Evolutionary conservation across 2,797 vertebrate species (phyloP).

Genomic region (Tokudaia muenninki): DNA sequence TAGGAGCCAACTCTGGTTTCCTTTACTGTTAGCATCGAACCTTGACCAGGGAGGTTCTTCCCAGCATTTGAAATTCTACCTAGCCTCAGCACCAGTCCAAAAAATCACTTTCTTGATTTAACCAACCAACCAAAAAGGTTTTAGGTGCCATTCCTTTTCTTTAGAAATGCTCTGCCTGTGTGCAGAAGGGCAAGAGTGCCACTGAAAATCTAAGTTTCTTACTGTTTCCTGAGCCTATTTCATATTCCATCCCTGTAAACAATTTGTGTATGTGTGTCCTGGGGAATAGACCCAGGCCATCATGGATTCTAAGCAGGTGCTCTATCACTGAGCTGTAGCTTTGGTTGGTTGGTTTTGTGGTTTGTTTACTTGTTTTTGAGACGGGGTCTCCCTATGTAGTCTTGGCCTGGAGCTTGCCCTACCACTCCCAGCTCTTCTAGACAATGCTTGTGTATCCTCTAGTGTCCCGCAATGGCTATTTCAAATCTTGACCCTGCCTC

Average conservation of each 20-base stretch:
- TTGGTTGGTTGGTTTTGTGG: not conserved
- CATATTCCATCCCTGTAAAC: not conserved
- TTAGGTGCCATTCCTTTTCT: not conserved
- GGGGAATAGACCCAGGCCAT: not conserved
- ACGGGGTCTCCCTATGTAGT: not conserved
- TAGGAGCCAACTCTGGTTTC: conserved; percentile 1
- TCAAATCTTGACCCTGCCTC: not conserved
- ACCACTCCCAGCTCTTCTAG: not conserved
- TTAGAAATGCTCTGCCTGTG: not conserved
- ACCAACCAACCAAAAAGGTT: not conserved
- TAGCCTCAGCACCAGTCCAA: not conserved
- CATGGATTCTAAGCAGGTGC: not conserved
- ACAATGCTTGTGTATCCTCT: not conserved
- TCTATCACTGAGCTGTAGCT: not conserved
- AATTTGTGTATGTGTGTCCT: not conserved
- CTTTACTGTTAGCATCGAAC: not conserved
- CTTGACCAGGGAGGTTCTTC: not conserved
- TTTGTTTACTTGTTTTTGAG: not conserved
- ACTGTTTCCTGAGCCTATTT: not conserved
- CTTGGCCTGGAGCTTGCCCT: not conserved
- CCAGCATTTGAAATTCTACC: conserved; percentile 4
- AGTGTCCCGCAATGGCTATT: not conserved
- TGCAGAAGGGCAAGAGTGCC: not conserved
- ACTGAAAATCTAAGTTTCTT: not conserved
- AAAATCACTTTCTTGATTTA: not conserved